A percentile compares a stretch with the other conserved stretches of the same genome.
phyloP scores from a whole-genome alignment of 1,140 invertebrate genomes.

The Papilio glaucus region DNA sequence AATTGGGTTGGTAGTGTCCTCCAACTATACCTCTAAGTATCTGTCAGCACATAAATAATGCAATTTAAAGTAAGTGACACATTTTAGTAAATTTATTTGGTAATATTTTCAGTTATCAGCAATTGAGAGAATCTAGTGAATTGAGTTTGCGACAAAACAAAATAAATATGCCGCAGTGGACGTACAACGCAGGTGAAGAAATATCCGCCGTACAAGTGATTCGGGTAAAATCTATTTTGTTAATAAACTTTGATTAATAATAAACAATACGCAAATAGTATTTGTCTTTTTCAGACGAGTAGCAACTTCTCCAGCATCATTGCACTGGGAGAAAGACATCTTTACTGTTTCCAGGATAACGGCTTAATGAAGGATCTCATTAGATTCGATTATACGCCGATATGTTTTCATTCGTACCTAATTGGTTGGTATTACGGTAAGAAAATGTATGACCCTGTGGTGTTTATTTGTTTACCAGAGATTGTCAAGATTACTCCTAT shows the following conservation, averaged over 20 bases:
- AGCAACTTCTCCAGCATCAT: conserved; percentile 85
- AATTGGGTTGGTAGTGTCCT: too few relatives aligned
- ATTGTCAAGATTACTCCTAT: too few relatives aligned
- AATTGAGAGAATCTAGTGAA: conserved; percentile 83
- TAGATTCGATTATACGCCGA: conserved; percentile 91
- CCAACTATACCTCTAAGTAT: too few relatives aligned
- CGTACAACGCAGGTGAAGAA: conserved; percentile 90
- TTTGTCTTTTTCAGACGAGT: conserved; percentile 75
- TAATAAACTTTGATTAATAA: too few relatives aligned
- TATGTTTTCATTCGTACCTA: conserved; percentile 89
- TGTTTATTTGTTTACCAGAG: background rate
- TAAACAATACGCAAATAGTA: too few relatives aligned
- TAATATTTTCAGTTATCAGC: conserved; percentile 85
- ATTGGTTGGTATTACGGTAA: conserved; percentile 86
- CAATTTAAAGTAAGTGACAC: too few relatives aligned
- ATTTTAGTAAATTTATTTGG: too few relatives aligned
- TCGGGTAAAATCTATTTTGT: conserved; percentile 61
- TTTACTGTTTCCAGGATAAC: conserved; percentile 90
- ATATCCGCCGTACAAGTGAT: conserved; percentile 87
- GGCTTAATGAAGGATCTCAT: conserved; percentile 91
- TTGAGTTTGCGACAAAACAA: conserved; percentile 80
- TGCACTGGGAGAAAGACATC: conserved; percentile 88
- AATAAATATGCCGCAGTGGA: conserved; percentile 88
- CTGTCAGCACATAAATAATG: too few relatives aligned
- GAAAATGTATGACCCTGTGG: conserved; percentile 10